These are phyloP conservation scores for Gadus macrocephalus DNA, from an alignment of 2,113 vertebrate species.

Conservation along the genomic window DNA sequence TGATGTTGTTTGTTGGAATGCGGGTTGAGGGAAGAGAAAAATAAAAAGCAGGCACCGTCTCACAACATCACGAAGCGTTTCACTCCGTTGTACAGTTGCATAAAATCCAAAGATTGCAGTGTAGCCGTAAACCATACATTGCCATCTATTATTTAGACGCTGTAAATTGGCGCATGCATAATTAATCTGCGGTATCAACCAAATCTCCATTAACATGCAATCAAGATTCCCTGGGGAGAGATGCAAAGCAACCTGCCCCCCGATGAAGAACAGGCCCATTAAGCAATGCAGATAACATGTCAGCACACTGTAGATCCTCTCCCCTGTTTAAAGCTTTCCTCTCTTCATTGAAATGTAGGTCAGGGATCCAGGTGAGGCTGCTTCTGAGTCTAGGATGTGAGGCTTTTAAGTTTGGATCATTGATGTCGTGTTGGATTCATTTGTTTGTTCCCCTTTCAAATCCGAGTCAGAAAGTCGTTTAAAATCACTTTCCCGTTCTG, in stretches of 20 bases:
- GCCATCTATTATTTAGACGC: constrained; percentile 10
- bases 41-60: constrained; percentile 12
- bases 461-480: too few relatives aligned
- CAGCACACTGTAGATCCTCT: neutral
- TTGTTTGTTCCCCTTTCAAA: too few relatives aligned
- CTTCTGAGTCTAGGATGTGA: too few relatives aligned
- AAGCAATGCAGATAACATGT: neutral
- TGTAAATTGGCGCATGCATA: constrained; percentile 16
- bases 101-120: constrained; percentile 7
- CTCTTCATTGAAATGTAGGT: too few relatives aligned
- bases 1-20: constrained; percentile 8
- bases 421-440: too few relatives aligned
- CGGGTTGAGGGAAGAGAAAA: constrained; percentile 16
- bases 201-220: neutral
- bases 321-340: too few relatives aligned
- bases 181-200: constrained; percentile 15
- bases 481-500: too few relatives aligned
- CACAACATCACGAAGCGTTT: neutral
- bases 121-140: neutral
- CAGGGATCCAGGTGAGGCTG: too few relatives aligned
- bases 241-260: too few relatives aligned
- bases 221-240: constrained; percentile 9
- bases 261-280: too few relatives aligned
- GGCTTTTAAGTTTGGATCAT: too few relatives aligned
- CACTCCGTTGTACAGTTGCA: neutral